Percentiles rank a stretch among this genome's conserved stretches.
Evolutionary conservation across 2,888 invertebrate species (phyloP).

Genomic region (Elysia crispata): DNA sequence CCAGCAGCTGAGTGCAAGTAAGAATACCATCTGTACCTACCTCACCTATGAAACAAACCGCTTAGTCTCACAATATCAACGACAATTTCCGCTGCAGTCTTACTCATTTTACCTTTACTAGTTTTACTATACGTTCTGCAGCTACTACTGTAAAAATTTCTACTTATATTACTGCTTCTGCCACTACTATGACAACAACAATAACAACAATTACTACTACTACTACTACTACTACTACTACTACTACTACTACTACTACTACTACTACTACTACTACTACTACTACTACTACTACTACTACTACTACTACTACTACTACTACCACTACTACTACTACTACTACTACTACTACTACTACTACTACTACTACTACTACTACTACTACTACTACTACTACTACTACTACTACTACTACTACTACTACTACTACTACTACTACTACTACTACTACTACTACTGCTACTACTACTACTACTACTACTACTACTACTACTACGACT

Average conservation of each 20-base stretch:
- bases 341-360: constrained; percentile 9
- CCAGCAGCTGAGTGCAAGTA: constrained; percentile 15
- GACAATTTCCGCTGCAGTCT: too few relatives aligned
- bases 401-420: constrained; percentile 9
- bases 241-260: constrained; percentile 9
- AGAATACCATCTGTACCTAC: too few relatives aligned
- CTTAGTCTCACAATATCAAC: too few relatives aligned
- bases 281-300: constrained; percentile 9
- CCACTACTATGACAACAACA: not conserved
- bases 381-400: constrained; percentile 9
- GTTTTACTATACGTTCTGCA: too few relatives aligned
- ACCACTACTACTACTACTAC: constrained; percentile 4
- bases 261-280: constrained; percentile 9
- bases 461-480: constrained; percentile 16
- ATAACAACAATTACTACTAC: not conserved
- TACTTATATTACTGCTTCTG: not conserved
- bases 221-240: not conserved
- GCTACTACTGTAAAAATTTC: too few relatives aligned
- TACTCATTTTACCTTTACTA: too few relatives aligned
- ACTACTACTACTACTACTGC: constrained; percentile 19
- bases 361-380: constrained; percentile 9
- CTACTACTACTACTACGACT: too few relatives aligned
- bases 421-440: constrained; percentile 9
- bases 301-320: constrained; percentile 9
- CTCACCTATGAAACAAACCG: too few relatives aligned